phyloP scores from a whole-genome alignment of 1,140 invertebrate genomes.

The Apolygus lucorum region DNA sequence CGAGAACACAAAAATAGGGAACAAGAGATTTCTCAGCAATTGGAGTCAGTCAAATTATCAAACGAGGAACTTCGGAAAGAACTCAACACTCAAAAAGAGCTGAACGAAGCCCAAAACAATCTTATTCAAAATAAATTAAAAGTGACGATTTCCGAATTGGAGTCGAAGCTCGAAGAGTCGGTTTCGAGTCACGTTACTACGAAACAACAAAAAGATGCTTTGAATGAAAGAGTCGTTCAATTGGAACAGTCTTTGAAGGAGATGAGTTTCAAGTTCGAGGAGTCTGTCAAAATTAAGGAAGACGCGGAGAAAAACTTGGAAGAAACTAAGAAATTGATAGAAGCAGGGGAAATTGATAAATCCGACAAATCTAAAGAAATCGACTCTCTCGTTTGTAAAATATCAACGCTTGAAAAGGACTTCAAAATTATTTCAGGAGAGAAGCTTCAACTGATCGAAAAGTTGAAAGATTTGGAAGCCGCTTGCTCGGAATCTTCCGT shows the following conservation, averaged over 20 bases:
- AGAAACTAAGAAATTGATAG: conserved; percentile 1
- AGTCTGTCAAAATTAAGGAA: conserved; percentile 35
- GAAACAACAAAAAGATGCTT: conserved; percentile 32
- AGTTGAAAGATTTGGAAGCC: conserved; percentile 3
- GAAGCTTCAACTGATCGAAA: conserved; percentile 23
- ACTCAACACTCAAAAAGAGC: conserved; percentile 32
- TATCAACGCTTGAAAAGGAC: background rate
- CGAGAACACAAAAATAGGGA: conserved; percentile 42
- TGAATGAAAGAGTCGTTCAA: conserved; percentile 31
- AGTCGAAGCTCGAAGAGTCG: conserved; percentile 33
- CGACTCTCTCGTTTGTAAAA: background rate
- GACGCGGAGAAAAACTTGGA: conserved; percentile 34
- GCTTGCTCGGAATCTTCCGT: background rate
- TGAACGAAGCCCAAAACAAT: conserved; percentile 6
- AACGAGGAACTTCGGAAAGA: conserved; percentile 28
- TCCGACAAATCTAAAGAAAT: conserved; percentile 8
- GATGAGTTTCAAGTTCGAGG: conserved; percentile 37
- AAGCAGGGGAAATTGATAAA: conserved; percentile 23
- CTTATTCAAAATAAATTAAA: background rate
- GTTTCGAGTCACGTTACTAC: conserved; percentile 29
- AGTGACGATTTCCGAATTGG: conserved; percentile 23
- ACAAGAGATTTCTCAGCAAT: conserved; percentile 36
- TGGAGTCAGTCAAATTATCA: conserved; percentile 30
- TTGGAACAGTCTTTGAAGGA: conserved; percentile 36
- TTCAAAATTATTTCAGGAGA: conserved; percentile 31